These are phyloP conservation scores for Lithophane ornitopus DNA, from an alignment of 2,888 invertebrate genomes.

Conservation along the genomic window DNA sequence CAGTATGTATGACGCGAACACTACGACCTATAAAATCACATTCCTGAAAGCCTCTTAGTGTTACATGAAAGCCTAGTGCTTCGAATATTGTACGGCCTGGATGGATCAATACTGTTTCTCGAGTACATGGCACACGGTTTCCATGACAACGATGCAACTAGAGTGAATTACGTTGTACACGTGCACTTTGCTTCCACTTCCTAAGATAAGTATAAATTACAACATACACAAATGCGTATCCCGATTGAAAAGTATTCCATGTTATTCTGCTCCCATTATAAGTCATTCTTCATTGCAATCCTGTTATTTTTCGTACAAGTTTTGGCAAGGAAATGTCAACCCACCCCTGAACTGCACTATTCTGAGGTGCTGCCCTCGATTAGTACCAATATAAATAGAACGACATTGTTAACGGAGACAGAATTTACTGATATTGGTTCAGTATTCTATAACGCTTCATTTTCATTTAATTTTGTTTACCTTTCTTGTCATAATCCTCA, in stretches of 20 bases:
- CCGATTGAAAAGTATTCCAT: background rate
- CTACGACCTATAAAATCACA: background rate
- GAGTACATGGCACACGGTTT: slow-evolving; percentile 12
- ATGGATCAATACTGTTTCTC: slow-evolving; percentile 33
- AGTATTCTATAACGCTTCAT: background rate
- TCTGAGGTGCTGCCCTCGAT: background rate
- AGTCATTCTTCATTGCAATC: background rate
- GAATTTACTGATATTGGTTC: background rate
- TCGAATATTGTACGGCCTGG: slow-evolving; percentile 7
- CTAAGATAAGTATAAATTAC: background rate
- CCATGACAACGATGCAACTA: slow-evolving; percentile 31
- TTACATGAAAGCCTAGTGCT: slow-evolving; percentile 40
- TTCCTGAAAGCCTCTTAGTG: slow-evolving; percentile 17
- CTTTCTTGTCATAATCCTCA: background rate
- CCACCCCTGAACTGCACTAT: background rate
- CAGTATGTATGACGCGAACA: background rate
- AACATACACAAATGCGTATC: background rate
- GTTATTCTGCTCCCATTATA: background rate
- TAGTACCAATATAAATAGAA: background rate
- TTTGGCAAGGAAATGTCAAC: background rate
- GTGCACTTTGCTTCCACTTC: too few species aligned
- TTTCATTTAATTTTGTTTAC: background rate
- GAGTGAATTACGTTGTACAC: background rate
- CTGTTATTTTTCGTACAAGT: background rate
- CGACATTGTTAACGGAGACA: background rate